Conservation (phyloP, 2,888 invertebrate species). For the Operophtera brumata region DNA sequence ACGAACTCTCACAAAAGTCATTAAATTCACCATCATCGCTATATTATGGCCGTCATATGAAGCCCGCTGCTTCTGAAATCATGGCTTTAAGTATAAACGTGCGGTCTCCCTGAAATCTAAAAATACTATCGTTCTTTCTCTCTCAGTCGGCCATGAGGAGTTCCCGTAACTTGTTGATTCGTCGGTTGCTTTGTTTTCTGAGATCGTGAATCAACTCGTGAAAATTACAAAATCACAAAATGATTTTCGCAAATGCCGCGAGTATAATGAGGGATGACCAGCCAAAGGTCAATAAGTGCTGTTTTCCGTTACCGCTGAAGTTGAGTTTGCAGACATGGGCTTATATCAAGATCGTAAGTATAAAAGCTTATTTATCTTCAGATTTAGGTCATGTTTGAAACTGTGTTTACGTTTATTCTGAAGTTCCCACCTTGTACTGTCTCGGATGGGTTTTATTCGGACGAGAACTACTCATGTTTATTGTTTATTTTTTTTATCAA, state of each 20-base stretch:
- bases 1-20: too few relatives aligned
- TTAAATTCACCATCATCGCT: too few relatives aligned
- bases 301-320: constrained; percentile 5
- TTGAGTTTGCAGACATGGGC: constrained; percentile 16
- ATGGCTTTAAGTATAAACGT: not conserved
- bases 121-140: constrained; percentile 16
- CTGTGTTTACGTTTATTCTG: too few relatives aligned
- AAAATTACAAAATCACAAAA: not conserved
- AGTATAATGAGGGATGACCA: constrained; percentile 21
- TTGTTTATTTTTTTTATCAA: too few relatives aligned
- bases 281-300: constrained; percentile 19
- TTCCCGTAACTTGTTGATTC: not conserved
- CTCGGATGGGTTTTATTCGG: too few relatives aligned
- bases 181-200: constrained; percentile 13
- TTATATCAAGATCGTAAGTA: constrained; percentile 22
- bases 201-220: constrained; percentile 1
- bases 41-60: too few relatives aligned
- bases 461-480: too few relatives aligned
- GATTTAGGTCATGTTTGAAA: constrained; percentile 5
- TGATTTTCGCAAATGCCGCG: constrained; percentile 22
- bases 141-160: constrained; percentile 7
- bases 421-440: too few relatives aligned
- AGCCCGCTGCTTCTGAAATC: too few relatives aligned
- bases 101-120: constrained; percentile 9
- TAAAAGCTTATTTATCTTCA: not conserved